These are phyloP conservation scores for Drosophila rellima DNA, from an alignment of 2,888 invertebrate genomes.

Conservation along the genomic window DNA sequence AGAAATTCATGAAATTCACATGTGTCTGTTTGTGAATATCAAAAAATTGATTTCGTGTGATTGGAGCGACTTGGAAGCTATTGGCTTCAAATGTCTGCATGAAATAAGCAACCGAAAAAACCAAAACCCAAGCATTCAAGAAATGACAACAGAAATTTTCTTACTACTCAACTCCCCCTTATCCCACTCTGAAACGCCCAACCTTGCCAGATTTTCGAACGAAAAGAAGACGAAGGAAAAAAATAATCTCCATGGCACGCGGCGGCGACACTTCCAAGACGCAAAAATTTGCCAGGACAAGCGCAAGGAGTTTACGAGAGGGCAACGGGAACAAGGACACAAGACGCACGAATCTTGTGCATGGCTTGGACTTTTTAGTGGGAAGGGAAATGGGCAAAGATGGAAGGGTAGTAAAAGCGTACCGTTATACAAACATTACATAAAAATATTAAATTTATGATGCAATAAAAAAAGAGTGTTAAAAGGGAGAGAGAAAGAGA, in stretches of 20 bases:
- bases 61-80: conserved; percentile 27
- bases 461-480: conserved; percentile 80
- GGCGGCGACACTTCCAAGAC: conserved; percentile 74
- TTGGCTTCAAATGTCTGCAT: conserved; percentile 47
- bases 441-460: conserved; percentile 82
- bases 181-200: conserved; percentile 2
- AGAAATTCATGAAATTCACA: conserved; percentile 8
- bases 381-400: conserved; percentile 14
- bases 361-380: conserved; percentile 63
- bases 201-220: conserved; percentile 59
- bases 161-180: neutral
- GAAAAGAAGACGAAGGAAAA: conserved; percentile 24
- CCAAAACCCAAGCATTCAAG: conserved; percentile 67
- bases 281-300: conserved; percentile 59
- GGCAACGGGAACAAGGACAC: conserved; percentile 37
- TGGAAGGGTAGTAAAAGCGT: conserved; percentile 75
- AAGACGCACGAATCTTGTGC: conserved; percentile 53
- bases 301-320: conserved; percentile 1
- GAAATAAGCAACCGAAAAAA: conserved; percentile 33
- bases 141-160: conserved; percentile 75
- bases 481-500: conserved; percentile 45
- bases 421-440: conserved; percentile 81
- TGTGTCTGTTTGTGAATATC: neutral
- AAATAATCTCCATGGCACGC: conserved; percentile 73
- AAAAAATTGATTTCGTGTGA: conserved; percentile 11